These are phyloP conservation scores for Calameuta idolon DNA, from an alignment of 2,888 invertebrate genomes.

Conservation along the genomic window DNA sequence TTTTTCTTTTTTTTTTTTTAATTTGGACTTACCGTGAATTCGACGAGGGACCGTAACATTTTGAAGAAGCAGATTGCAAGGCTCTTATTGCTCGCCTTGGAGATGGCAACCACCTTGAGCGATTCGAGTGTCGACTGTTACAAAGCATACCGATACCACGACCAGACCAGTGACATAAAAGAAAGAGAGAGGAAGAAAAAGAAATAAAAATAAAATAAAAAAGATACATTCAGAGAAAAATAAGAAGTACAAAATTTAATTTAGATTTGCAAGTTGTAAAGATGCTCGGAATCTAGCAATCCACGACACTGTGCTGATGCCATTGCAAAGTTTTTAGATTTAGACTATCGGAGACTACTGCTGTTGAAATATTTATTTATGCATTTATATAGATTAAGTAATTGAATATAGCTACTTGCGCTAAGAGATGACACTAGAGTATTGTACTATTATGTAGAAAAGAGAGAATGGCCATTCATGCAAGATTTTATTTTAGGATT, in stretches of 20 bases:
- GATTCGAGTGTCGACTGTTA: constrained; percentile 53
- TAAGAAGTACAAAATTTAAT: constrained; percentile 12
- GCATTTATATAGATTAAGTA: not conserved
- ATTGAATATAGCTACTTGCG: not conserved
- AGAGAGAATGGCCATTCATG: not conserved
- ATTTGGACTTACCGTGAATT: constrained; percentile 41
- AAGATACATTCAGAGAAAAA: constrained; percentile 23
- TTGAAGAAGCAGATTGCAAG: constrained; percentile 25
- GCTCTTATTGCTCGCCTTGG: constrained; percentile 48
- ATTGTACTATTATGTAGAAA: not conserved
- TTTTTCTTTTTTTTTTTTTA: not conserved
- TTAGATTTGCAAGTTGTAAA: not conserved
- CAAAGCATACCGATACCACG: constrained; percentile 24
- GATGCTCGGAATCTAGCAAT: not conserved
- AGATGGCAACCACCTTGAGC: constrained; percentile 45
- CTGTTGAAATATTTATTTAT: not conserved
- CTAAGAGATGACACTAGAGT: not conserved
- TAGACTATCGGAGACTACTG: not conserved
- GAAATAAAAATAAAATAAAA: constrained; percentile 19
- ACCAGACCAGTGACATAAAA: constrained; percentile 28
- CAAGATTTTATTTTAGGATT: not conserved
- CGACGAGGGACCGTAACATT: constrained; percentile 27
- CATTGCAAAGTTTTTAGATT: not conserved
- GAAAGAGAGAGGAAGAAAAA: constrained; percentile 12
- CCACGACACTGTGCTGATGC: not conserved